Evolutionary conservation across 2,797 vertebrate species (phyloP), one percentile per base, ranked within the genome.

Genomic region (Arctocebus calabarensis): DNA sequence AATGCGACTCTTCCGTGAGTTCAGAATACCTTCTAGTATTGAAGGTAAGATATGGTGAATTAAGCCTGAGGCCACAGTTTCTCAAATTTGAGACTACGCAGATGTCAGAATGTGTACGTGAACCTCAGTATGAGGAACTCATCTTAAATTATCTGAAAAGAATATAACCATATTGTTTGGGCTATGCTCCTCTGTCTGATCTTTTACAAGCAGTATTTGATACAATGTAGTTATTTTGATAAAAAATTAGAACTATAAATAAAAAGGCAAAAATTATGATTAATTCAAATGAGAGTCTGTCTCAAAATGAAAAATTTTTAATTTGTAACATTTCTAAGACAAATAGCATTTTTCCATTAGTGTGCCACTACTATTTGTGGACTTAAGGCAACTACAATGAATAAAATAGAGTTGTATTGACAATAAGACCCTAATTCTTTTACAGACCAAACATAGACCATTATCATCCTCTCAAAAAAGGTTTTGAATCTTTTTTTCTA

Each of bases 291-390:
- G 29, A 89, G 73, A 91, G 59, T 52, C 10, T 59, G 7, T 19
- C n/a, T 93, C 27, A 43, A 59, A 86, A 22, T 87, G 23, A 89
- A 94, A 93, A 70, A 59, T n/a, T 37, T 16, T 55, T 79, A 88
- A 29, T 64, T 81, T 11, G 20, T 75, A 96, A 32, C 75, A 93
- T 93, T 90, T 87, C 55, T 83, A 71, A 82, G 14, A 48, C 34
- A 92, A 88, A 59, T 86, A 73, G 1, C 89, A 11, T 85, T 90
- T 88, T 82, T 9, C 61, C 61, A 55, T 81, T 57, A 59, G 11
- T 82, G 62, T 75, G 32, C 20, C 66, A 37, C 12, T 78, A 55
- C 29, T 70, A 52, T 91, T 78, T 89, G 5, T 70, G 87, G 82
- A 84, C 34, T 45, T 79, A 83, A 2, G 71, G 29, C 45, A 32